phyloP scores from a whole-genome alignment of 2,797 vertebrate species.

The Chelon auratus region DNA sequence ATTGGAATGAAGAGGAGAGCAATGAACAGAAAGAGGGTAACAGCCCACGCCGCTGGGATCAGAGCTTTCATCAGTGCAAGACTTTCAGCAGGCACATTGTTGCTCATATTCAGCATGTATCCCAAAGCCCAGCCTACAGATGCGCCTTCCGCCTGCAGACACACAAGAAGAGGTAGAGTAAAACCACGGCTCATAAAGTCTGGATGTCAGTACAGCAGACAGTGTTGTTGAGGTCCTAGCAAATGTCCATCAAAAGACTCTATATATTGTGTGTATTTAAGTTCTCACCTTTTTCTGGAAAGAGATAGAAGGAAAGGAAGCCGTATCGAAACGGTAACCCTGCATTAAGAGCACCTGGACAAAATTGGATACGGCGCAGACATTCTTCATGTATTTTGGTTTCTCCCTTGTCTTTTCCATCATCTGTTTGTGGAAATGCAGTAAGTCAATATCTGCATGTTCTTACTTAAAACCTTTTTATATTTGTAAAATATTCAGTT shows the following conservation, averaged over 20 bases:
- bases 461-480: not conserved
- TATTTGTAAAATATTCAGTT: not conserved
- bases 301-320: constrained; percentile 78
- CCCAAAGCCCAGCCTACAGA: constrained; percentile 92
- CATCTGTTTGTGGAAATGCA: constrained; percentile 77
- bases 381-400: constrained; percentile 74
- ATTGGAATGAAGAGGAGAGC: constrained; percentile 47
- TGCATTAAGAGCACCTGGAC: constrained; percentile 81
- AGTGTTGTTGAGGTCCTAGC: too few species aligned
- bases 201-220: not conserved
- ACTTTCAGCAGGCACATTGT: constrained; percentile 85
- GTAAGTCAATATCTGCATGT: not conserved
- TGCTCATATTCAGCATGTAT: constrained; percentile 91
- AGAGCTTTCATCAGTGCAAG: constrained; percentile 74
- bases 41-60: constrained; percentile 56
- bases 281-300: constrained; percentile 87
- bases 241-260: too few species aligned
- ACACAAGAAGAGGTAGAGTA: constrained; percentile 5
- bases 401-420: constrained; percentile 40
- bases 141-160: constrained; percentile 85
- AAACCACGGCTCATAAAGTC: not conserved
- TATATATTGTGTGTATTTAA: not conserved
- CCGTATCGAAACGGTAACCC: constrained; percentile 85
- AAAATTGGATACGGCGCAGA: constrained; percentile 84
- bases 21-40: constrained; percentile 64